Evolutionary conservation across 2,888 invertebrate genomes (phyloP), one percentile per base, ranked within the genome.

Genomic region (Phengaris arion): DNA sequence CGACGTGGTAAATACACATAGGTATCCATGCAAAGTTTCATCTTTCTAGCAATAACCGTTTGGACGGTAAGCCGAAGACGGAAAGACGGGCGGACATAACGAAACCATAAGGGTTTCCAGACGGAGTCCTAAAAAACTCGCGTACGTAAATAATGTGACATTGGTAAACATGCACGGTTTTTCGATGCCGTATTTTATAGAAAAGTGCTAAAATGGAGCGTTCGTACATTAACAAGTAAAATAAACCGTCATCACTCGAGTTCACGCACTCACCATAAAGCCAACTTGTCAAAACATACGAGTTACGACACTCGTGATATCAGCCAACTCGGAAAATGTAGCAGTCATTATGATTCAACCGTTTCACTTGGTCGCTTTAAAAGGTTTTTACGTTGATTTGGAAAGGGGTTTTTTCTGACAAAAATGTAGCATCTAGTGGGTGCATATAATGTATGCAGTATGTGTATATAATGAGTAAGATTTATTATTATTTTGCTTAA

Each of bases 211-310:
- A 64, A 64, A 64, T 12, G 59, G 13, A 64, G 35, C 45, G 35
- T 52, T 6, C 10, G 52, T 72, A 72, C 52, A 54, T 35, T 52
- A 72, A 72, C 51, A 35, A 72, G 51, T 52, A 72, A 72, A 52
- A 52, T 22, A 35, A 35, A 35, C 54, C 72, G 72, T 52, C 72
- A 72, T 72, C 72, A 54, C 72, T 54, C 72, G 72, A 52, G 72
- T 54, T 70, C 54, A 72, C 72, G 54, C 72, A 72, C 72, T 72
- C 72, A 7, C 72, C 45, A 35, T 12, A 70, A 70, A 72, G 72
- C 72, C 12, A 54, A 72, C 72, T 72, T 72, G 72, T 72, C 72
- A 72, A 15, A 52, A 51, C 15, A 22, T 13, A 72, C 72, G 72
- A 22, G 22, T 22, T 22, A 22, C 22, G 22, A 72, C 72, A 54